phyloP scores from a whole-genome alignment of 2,113 vertebrate species.

The Aptenodytes patagonicus region DNA sequence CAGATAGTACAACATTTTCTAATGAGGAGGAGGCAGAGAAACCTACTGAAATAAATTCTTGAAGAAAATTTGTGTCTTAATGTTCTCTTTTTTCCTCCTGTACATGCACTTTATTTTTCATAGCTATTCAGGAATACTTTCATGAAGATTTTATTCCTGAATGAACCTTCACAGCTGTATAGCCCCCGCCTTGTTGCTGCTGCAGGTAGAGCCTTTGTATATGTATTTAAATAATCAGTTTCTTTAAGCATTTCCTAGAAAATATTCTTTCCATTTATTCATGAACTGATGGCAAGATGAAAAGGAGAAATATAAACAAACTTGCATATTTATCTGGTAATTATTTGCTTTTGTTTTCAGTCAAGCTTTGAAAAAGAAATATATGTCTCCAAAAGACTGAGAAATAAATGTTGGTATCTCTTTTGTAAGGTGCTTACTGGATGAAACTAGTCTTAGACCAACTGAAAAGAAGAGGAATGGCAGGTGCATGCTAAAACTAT shows the following conservation, averaged over 20 bases:
- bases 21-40: not conserved
- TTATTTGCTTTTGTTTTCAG: not conserved
- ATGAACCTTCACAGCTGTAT: not conserved
- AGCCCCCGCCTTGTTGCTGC: not conserved
- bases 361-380: not conserved
- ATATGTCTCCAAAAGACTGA: not conserved
- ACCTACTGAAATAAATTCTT: constrained; percentile 26
- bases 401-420: not conserved
- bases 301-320: not conserved
- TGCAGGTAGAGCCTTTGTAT: not conserved
- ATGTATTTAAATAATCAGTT: not conserved
- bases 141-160: not conserved
- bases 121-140: not conserved
- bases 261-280: not conserved
- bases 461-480: not conserved
- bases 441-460: not conserved
- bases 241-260: not conserved
- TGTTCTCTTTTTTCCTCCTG: not conserved
- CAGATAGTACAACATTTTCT: not conserved
- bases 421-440: not conserved
- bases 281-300: not conserved
- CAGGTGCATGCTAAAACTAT: not conserved
- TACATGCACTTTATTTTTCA: not conserved
- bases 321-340: not conserved
- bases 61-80: not conserved